Percentiles rank a stretch among this genome's conserved stretches.
Evolutionary conservation across 2,113 vertebrate genomes (phyloP).

Genomic region (Apodemus speciosus): DNA sequence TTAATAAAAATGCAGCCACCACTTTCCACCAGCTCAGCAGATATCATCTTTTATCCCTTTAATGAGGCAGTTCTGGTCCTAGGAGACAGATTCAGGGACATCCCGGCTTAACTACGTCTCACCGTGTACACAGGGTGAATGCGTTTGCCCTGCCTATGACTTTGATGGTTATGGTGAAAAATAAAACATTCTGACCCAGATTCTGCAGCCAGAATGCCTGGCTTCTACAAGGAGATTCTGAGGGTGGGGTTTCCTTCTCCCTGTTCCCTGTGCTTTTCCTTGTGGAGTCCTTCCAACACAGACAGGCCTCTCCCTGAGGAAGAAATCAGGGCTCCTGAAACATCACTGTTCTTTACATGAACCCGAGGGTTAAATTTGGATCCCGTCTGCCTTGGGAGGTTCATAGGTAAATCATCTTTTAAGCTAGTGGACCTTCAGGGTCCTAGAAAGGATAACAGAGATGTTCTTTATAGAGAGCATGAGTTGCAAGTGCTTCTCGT

Average conservation of each 20-base stretch:
- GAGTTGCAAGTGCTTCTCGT: background rate
- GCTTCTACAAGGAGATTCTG: background rate
- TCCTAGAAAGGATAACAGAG: background rate
- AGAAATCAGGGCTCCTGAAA: background rate
- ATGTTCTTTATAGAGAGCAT: background rate
- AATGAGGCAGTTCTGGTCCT: slow-evolving; percentile 80
- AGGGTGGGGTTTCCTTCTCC: background rate
- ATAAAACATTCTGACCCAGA: slow-evolving; percentile 73
- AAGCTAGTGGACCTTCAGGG: background rate
- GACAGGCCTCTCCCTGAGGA: background rate
- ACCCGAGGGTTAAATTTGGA: background rate
- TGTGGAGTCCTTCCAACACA: background rate
- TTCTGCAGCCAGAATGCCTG: slow-evolving; percentile 34
- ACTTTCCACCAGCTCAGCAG: slow-evolving; percentile 82
- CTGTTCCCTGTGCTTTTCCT: background rate
- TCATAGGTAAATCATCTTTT: slow-evolving; percentile 21
- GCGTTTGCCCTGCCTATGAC: slow-evolving; percentile 73
- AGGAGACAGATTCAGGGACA: slow-evolving; percentile 75
- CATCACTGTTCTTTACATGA: background rate
- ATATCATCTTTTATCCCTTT: slow-evolving; percentile 81
- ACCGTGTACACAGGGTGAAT: slow-evolving; percentile 61
- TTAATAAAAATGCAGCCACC: slow-evolving; percentile 79
- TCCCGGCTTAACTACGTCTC: slow-evolving; percentile 72
- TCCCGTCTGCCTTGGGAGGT: background rate
- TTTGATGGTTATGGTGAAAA: slow-evolving; percentile 72